Base-by-base conservation (phyloP, 2,113 vertebrate genomes). In the Sciurus niger region DNA sequence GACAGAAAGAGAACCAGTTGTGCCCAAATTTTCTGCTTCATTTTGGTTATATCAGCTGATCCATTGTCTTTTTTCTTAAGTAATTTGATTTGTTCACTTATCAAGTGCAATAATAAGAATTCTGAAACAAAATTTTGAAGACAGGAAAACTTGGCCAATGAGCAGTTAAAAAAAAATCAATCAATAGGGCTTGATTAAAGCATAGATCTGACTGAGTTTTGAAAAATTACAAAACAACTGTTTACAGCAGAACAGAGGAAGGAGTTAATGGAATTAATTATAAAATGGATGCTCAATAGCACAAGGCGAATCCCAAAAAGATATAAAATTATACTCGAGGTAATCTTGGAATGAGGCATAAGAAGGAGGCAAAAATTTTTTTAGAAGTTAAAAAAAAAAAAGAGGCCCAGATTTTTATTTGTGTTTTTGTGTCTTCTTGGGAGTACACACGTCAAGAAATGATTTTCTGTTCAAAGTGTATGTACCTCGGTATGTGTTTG, bases 21-120 rank as follows among this genome's bases (percentile, higher is more conserved):
- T 86, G 30, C 12, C 24, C 37, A 82, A 70, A 55, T 82, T 0
- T 34, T 0, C 22, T 6, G 89, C 83, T 91, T 72, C 32, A 60
- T 90, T 70, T 48, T 63, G 20, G 74, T 63, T 90, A 84, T 34
- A 2, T 67, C 77, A 83, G 8, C 10, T 28, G 11, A 90, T 73
- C 40, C 51, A 70, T 25, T 73, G 14, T 16, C 30, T 43, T 18
- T 30, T 37, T 86, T 70, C 58, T 63, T n/a, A 93, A 48, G 58
- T 28, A 93, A 34, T 88, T 90, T 73, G 28, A 48, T 74, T 40
- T 94, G 28, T 80, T 83, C 55, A 89, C 86, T 87, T 90, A 6
- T 83, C 43, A 84, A 65, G 55, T 72, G 6, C 25, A 72, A 67
- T 60, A 34, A 20, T 67, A 78, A 72, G 22, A 74, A 83, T 58